Percentiles rank a stretch among this genome's conserved stretches.
These are phyloP conservation scores for Alauda arvensis DNA, from an alignment of 2,797 vertebrate genomes.

Conservation along the genomic window DNA sequence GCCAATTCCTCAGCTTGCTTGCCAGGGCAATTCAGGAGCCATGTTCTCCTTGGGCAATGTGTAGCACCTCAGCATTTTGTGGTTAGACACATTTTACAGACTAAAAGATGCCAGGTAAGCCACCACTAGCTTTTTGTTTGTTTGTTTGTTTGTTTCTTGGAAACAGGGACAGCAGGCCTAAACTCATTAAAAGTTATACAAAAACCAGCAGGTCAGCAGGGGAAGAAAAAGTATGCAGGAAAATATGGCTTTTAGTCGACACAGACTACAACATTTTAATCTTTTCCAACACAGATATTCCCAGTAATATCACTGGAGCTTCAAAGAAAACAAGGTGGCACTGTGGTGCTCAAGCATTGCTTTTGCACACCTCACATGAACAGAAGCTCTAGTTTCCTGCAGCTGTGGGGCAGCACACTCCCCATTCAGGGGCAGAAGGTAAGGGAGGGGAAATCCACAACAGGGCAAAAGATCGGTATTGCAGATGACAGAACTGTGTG, in stretches of 20 bases:
- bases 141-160: not conserved
- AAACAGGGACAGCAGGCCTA: not conserved
- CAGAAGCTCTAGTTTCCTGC: not conserved
- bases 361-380: not conserved
- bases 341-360: not conserved
- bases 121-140: not conserved
- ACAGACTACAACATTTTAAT: not conserved
- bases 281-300: not conserved
- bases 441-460: not conserved
- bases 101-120: not conserved
- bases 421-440: not conserved
- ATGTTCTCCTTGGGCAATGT: accelerated
- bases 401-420: not conserved
- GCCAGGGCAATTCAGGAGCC: not conserved
- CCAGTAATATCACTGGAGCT: not conserved
- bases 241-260: not conserved
- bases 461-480: not conserved
- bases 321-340: not conserved
- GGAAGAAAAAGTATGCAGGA: not conserved
- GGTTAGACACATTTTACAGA: not conserved
- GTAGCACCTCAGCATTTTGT: not conserved
- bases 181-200: not conserved
- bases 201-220: not conserved
- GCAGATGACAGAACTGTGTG: not conserved
- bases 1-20: not conserved